These are phyloP conservation scores for Neostethus bicornis DNA, from an alignment of 2,797 vertebrate genomes.

Conservation along the genomic window DNA sequence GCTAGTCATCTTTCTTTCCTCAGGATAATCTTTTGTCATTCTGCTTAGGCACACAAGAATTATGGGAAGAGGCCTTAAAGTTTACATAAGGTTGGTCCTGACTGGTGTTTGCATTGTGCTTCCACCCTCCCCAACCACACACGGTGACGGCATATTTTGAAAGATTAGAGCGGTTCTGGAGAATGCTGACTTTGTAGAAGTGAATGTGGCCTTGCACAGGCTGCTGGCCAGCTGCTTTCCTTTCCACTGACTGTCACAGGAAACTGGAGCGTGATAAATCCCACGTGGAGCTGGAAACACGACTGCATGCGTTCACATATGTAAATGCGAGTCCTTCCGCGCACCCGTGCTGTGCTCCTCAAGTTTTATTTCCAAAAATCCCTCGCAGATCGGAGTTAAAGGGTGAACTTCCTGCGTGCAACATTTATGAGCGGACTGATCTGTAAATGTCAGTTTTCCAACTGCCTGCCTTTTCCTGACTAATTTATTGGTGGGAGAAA, in stretches of 20 bases:
- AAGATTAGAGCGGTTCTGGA: constrained; percentile 7
- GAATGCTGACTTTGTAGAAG: neutral
- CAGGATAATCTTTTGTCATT: constrained; percentile 5
- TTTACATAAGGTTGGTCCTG: constrained; percentile 56
- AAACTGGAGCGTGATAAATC: constrained; percentile 35
- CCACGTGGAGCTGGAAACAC: constrained; percentile 12
- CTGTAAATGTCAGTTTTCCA: neutral
- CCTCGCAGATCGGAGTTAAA: neutral
- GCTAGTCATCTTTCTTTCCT: neutral
- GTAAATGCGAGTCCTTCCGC: neutral
- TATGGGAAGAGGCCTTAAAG: constrained; percentile 30
- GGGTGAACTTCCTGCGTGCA: neutral
- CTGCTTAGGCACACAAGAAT: constrained; percentile 9
- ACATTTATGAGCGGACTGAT: too few species aligned
- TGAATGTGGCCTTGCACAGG: constrained; percentile 32
- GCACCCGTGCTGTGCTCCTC: neutral
- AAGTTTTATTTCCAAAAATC: neutral
- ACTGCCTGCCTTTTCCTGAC: constrained; percentile 58
- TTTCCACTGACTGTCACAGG: constrained; percentile 36
- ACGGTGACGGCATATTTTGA: neutral
- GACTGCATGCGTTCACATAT: neutral
- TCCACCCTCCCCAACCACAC: constrained; percentile 46
- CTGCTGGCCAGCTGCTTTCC: constrained; percentile 26
- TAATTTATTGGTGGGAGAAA: constrained; percentile 52
- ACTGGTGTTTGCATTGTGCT: constrained; percentile 43